Evolutionary conservation across 2,888 invertebrate species (phyloP), one percentile per base, ranked within the genome.

Genomic region (Drosophila anomalata): DNA sequence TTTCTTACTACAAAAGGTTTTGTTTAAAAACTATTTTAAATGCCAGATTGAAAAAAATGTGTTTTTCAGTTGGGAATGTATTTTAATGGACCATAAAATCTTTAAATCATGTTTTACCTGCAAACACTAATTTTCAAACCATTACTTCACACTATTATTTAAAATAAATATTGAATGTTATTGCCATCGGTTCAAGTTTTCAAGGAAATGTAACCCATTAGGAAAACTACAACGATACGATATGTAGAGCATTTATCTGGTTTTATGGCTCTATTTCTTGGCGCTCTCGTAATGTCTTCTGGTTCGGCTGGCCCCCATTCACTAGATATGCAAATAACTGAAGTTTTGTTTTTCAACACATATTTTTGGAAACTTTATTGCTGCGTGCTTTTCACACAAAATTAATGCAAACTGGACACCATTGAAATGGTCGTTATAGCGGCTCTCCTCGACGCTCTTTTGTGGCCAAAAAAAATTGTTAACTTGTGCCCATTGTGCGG

Each of bases 341-440:
- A 67, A 74, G 68, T 80, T 80, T 29, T 70, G 72, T 78, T 84
- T 81, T 81, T 80, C 84, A 80, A 80, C 81, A 84, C 84, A 87
- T 87, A 87, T 84, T 81, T 86, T 78, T 75, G 65, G 72, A 52
- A 65, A 67, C 70, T 84, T 80, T 87, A 84, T 80, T 54, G 75
- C 60, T 54, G 26, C 52, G 65, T 57, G 71, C 65, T 55, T 75
- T 59, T 55, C 54, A 78, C 76, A 76, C 44, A 65, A 76, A 79
- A 69, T 77, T 57, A 75, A 81, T 79, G 75, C 83, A 61, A 82
- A 77, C 80, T 80, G 83, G 87, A 73, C 77, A 67, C 59, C 53
- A 67, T 66, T 71, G 70, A 81, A 79, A 61, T 70, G 76, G 62
- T 78, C 63, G 67, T 54, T 66, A 63, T 42, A 29, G 22, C 58